Percentiles rank a stretch among this genome's conserved stretches.
Evolutionary conservation across 2,113 vertebrate genomes (phyloP).

Genomic region (Cyanoramphus novaezelandiae): DNA sequence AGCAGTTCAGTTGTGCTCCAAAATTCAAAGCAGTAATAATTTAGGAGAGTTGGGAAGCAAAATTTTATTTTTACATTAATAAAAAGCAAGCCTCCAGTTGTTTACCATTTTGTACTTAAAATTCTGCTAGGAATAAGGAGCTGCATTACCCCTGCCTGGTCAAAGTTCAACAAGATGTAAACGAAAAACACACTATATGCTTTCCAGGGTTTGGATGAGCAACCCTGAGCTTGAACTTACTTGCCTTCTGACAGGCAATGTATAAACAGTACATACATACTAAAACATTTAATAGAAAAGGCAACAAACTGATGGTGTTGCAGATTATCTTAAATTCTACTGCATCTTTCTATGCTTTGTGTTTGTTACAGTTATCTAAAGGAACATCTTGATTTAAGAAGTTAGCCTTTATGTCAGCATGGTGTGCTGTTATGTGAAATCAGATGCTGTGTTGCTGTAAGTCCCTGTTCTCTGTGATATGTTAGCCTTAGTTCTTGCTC

Average conservation of each 20-base stretch:
- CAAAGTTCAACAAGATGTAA: not conserved
- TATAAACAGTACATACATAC: not conserved
- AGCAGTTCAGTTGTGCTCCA: not conserved
- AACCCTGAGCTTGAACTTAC: not conserved
- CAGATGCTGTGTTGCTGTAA: not conserved
- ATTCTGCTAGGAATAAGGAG: not conserved
- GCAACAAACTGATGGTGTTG: not conserved
- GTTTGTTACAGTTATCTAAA: not conserved
- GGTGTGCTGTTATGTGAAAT: not conserved
- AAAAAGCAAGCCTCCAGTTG: not conserved
- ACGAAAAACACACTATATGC: not conserved
- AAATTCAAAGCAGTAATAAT: not conserved
- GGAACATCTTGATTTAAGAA: not conserved
- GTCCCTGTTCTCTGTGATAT: not conserved
- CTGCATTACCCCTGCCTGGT: not conserved
- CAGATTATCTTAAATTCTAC: not conserved
- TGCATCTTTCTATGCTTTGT: not conserved
- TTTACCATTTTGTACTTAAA: not conserved
- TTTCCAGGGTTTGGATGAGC: not conserved
- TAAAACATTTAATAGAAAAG: not conserved
- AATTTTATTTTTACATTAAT: not conserved
- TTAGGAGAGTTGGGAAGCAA: not conserved
- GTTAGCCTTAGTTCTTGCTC: not conserved
- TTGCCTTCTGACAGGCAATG: not conserved
- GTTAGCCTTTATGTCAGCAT: not conserved